These are phyloP conservation scores for Menura novaehollandiae DNA, from an alignment of 2,113 vertebrate species.

Conservation along the genomic window DNA sequence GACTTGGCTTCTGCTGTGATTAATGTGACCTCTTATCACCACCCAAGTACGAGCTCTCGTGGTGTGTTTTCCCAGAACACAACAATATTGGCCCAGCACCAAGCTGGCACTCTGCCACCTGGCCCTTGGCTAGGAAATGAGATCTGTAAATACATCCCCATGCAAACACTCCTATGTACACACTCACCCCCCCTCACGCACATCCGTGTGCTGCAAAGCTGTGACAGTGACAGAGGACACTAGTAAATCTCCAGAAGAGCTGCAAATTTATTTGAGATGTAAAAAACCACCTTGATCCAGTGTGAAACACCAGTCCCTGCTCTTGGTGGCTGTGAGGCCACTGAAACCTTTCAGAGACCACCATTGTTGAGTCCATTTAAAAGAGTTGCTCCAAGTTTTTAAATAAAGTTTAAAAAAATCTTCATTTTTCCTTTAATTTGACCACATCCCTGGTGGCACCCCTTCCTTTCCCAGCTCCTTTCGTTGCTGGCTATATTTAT, in stretches of 20 bases:
- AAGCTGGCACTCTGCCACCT: neutral
- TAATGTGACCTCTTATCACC: slow-evolving; percentile 10
- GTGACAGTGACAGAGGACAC: neutral
- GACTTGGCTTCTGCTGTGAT: neutral
- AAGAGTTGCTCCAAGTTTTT: neutral
- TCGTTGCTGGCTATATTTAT: neutral
- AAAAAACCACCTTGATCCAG: neutral
- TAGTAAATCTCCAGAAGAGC: neutral
- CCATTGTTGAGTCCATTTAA: neutral
- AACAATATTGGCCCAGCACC: slow-evolving; percentile 40
- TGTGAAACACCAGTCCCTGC: neutral
- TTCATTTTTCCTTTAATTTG: neutral
- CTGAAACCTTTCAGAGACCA: neutral
- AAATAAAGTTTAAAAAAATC: neutral
- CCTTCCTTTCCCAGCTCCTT: neutral
- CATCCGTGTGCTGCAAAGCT: rapidly evolving
- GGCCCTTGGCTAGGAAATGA: neutral
- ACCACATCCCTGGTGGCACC: neutral
- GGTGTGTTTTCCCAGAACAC: slow-evolving; percentile 33
- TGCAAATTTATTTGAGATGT: neutral
- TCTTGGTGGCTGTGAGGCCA: neutral
- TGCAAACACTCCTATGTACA: too few species aligned
- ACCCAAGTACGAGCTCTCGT: neutral
- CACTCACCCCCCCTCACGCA: neutral
- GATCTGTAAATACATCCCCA: neutral